Evolutionary conservation across 1,140 invertebrate species (phyloP).

Genomic region (Ceratina calcarata): DNA sequence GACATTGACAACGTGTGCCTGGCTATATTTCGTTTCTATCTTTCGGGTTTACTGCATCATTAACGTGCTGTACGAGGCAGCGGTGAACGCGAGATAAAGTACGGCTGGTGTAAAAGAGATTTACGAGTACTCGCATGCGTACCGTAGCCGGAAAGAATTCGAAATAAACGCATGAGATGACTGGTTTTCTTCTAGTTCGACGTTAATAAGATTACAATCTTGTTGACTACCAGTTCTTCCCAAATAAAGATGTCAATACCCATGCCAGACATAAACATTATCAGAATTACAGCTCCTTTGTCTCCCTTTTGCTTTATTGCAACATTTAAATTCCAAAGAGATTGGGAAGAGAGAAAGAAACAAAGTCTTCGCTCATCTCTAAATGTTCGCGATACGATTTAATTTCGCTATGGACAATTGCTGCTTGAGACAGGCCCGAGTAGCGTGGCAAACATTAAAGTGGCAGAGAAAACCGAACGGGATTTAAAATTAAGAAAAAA

Average conservation of each 20-base stretch:
- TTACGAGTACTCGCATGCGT: constrained; percentile 52
- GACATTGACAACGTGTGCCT: constrained; percentile 14
- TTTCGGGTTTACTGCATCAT: constrained; percentile 72
- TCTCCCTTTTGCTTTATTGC: constrained; percentile 45
- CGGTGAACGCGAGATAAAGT: constrained; percentile 74
- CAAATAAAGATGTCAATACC: constrained; percentile 24
- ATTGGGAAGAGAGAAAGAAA: too few species aligned
- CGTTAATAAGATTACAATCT: constrained; percentile 55
- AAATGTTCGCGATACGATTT: too few species aligned
- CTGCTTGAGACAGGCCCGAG: too few species aligned
- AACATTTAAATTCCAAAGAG: constrained; percentile 43
- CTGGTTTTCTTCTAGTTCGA: constrained; percentile 45
- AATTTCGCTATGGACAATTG: too few species aligned
- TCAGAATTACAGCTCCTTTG: background rate
- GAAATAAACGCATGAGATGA: constrained; percentile 18
- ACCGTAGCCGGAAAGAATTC: background rate
- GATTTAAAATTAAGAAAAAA: too few species aligned
- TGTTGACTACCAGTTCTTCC: constrained; percentile 52
- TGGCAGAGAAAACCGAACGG: too few species aligned
- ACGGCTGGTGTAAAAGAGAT: constrained; percentile 68
- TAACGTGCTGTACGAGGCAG: constrained; percentile 74
- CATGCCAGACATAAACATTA: background rate
- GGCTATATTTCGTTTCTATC: constrained; percentile 57
- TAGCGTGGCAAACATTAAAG: too few species aligned
- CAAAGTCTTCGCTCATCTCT: too few species aligned